Evolutionary conservation across 2,797 vertebrate species (phyloP), one percentile per base, ranked within the genome.

Genomic region (Sebastes oblongus): DNA sequence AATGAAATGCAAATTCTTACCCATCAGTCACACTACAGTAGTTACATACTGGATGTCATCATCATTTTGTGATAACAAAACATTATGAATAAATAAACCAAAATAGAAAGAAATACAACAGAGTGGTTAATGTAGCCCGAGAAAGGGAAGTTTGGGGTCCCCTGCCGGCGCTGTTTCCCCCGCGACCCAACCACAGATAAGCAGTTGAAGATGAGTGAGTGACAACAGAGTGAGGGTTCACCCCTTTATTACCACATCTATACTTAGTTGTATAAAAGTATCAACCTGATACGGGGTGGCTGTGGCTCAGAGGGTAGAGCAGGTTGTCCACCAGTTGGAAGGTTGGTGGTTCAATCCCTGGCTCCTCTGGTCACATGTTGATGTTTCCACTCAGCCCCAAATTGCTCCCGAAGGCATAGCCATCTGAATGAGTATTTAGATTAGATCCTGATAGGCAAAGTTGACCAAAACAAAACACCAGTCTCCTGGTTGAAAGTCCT

Each of bases 161-260:
- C 20, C 20, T 52, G 20, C 50, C 0, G 50, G 20, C 0, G 0
- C 20, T n/a, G 50, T n/a, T n/a, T n/a, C 18, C 20, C 20, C 16
- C 8, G 18, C 20, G 7, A 52, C 50, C 20, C 8, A 0, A 52
- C 18, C 8, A 52, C 14, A 7, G 16, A 18, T 52, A n/a, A 52
- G 46, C 0, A 0, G 16, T 46, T 46, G 39, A 0, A 46, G 39
- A 42, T 42, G 39, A 42, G 14, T 46, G 39, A 46, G 39, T 46
- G 39, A 30, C 16, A 71, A 27, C 25, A n/a, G 18, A 50, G 12
- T 42, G 16, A 46, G 14, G 10, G 46, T 54, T 36, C 56, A 54
- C 32, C 10, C 9, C 6, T 36, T 8, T 29, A 50, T 76, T 50
- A 9, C 1, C 27, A 20, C 39, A 24, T 2, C 2, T 75, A 27